Evolutionary conservation across 1,140 invertebrate genomes (phyloP).

Genomic region (Platorchestia sp.): DNA sequence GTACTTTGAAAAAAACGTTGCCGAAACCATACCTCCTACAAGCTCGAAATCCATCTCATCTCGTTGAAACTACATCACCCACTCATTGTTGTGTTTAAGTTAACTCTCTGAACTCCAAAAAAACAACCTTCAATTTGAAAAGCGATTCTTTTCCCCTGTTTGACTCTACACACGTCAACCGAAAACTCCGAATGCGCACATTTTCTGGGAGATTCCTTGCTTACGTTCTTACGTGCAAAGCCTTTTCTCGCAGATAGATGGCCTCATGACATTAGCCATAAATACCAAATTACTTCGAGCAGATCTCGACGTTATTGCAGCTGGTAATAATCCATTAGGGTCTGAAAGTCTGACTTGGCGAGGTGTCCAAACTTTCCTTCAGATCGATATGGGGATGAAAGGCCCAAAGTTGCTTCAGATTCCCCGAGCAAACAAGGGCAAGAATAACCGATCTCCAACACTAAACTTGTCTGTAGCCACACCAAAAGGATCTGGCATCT

Average conservation of each 20-base stretch:
- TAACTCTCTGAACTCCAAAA: no score
- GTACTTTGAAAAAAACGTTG: no score
- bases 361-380: not conserved
- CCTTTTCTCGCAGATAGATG: not conserved
- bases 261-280: not conserved
- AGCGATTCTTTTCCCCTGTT: not conserved
- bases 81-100: no score
- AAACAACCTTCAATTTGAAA: not conserved
- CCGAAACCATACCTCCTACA: no score
- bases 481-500: not conserved
- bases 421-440: not conserved
- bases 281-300: not conserved
- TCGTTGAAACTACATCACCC: no score
- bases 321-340: not conserved
- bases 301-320: not conserved
- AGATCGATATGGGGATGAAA: conserved; percentile 7
- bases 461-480: not conserved
- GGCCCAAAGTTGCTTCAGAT: not conserved
- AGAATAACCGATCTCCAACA: not conserved
- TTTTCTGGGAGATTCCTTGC: not conserved
- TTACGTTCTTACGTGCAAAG: not conserved
- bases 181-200: not conserved
- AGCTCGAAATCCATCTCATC: no score
- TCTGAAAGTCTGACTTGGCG: not conserved
- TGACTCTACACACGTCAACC: not conserved